Conservation (phyloP, 2,888 invertebrate genomes). For the Nomada goodeniana region DNA sequence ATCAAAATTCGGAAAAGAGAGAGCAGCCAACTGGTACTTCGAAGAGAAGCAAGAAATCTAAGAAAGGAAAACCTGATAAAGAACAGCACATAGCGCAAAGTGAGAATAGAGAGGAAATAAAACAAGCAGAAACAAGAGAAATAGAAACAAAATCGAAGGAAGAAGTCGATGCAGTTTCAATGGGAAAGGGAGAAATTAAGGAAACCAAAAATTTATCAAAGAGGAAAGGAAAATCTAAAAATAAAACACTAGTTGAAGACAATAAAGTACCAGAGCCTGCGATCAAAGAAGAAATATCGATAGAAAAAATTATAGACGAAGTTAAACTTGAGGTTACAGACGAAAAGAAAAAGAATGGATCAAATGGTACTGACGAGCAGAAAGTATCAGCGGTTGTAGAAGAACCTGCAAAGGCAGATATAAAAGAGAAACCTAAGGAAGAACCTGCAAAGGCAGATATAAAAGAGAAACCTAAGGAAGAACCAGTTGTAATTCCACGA, state of each 20-base stretch:
- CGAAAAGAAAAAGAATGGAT: neutral
- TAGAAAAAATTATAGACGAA: neutral
- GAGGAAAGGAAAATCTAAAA: constrained; percentile 41
- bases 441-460: constrained; percentile 13
- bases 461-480: constrained; percentile 15
- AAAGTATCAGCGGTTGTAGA: neutral
- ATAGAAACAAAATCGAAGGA: constrained; percentile 61
- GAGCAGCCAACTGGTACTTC: constrained; percentile 20
- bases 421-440: constrained; percentile 15
- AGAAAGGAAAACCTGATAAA: constrained; percentile 50
- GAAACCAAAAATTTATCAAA: constrained; percentile 1
- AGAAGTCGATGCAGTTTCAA: constrained; percentile 37
- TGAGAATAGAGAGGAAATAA: constrained; percentile 12
- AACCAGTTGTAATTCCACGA: constrained; percentile 24
- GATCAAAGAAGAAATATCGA: constrained; percentile 1
- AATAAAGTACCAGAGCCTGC: neutral
- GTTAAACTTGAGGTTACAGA: neutral
- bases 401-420: neutral
- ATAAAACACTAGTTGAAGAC: neutral
- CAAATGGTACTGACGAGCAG: neutral
- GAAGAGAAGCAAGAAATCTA: constrained; percentile 61
- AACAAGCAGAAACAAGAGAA: constrained; percentile 75
- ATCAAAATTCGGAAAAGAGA: constrained; percentile 7
- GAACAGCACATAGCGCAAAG: neutral
- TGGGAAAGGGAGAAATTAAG: neutral